Conservation (phyloP, 2,888 invertebrate species). For the Archips crataeganus region DNA sequence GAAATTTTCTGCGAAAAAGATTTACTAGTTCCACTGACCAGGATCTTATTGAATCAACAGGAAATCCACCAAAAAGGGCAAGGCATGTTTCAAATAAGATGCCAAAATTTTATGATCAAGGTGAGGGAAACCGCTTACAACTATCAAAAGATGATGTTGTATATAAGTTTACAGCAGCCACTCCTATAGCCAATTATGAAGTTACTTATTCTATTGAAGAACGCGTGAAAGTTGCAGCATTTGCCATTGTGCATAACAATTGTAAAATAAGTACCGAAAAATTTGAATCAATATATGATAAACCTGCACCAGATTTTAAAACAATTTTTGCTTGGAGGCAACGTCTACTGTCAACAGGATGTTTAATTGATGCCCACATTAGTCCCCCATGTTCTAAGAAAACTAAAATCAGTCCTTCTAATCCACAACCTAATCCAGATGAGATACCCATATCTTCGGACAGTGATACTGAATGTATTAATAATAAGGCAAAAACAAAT, state of each 20-base stretch:
- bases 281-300: conserved; percentile 74
- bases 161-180: conserved; percentile 70
- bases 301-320: conserved; percentile 81
- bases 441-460: conserved; percentile 71
- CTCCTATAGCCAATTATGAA: conserved; percentile 67
- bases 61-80: conserved; percentile 69
- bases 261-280: conserved; percentile 75
- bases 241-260: conserved; percentile 77
- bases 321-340: conserved; percentile 81
- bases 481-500: conserved; percentile 48
- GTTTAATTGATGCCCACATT: conserved; percentile 73
- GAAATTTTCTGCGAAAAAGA: conserved; percentile 62
- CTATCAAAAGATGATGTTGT: conserved; percentile 76
- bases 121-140: conserved; percentile 80
- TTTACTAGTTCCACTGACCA: conserved; percentile 67
- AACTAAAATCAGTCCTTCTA: conserved; percentile 21
- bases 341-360: conserved; percentile 71
- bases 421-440: conserved; percentile 71
- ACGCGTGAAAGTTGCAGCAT: conserved; percentile 74
- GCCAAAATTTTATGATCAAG: conserved; percentile 65
- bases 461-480: conserved; percentile 62
- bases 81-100: conserved; percentile 59
- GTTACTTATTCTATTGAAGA: conserved; percentile 76
- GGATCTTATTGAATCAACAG: conserved; percentile 69
- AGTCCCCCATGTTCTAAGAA: conserved; percentile 23